These are phyloP conservation scores for Asobara japonica DNA, from an alignment of 1,140 invertebrate species.

Conservation along the genomic window DNA sequence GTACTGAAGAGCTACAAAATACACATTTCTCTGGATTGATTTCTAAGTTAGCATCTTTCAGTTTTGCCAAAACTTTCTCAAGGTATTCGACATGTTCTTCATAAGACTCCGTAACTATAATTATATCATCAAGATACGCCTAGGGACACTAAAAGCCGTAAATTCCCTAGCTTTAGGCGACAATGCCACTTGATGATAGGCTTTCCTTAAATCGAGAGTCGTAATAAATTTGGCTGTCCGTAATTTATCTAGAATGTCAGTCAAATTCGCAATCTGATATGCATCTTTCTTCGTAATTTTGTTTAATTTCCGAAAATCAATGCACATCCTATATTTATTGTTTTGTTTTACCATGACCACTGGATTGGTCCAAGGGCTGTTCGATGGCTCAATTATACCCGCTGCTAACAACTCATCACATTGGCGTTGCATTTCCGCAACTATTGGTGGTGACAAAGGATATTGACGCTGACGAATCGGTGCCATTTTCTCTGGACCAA, in stretches of 20 bases:
- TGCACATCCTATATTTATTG: background rate
- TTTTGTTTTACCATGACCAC: background rate
- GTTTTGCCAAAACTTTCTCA: conserved; percentile 48
- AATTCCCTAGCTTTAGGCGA: background rate
- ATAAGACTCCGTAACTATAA: conserved; percentile 53
- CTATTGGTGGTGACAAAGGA: background rate
- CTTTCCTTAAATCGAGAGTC: conserved; percentile 42
- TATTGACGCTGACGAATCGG: background rate
- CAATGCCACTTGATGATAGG: conserved; percentile 24
- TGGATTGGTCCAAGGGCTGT: background rate
- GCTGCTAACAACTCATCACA: background rate
- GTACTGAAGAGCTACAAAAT: conserved; percentile 46
- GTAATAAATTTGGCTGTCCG: no score
- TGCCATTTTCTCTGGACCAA: no score
- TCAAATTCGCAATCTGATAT: no score
- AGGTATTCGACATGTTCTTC: conserved; percentile 54
- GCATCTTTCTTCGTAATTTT: no score
- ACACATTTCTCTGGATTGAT: conserved; percentile 56
- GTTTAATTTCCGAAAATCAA: no score
- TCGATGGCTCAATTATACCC: background rate
- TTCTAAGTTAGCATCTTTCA: conserved; percentile 49
- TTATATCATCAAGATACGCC: conserved; percentile 62
- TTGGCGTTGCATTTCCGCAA: background rate
- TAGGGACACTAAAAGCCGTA: conserved; percentile 60
- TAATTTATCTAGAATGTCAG: no score